A percentile compares a stretch with the other conserved stretches of the same genome.
These are phyloP conservation scores for Lipotes vexillifer DNA, from an alignment of 2,113 vertebrate species.

Conservation along the genomic window DNA sequence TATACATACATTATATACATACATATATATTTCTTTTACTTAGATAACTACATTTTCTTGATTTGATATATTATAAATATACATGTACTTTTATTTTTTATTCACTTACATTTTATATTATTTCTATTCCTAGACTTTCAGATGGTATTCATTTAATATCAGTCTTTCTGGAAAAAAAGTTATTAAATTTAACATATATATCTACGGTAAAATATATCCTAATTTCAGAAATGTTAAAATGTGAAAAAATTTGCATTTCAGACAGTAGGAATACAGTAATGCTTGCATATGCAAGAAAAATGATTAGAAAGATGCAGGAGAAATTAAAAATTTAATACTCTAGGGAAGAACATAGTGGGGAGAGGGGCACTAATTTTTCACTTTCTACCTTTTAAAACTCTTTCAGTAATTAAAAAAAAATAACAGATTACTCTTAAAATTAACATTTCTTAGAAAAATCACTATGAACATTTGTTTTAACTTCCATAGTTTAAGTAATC, in stretches of 20 bases:
- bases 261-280: not conserved
- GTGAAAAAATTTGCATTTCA: not conserved
- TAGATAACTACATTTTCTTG: not conserved
- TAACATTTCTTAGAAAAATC: not conserved
- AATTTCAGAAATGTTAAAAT: constrained; percentile 5
- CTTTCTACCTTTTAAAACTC: not conserved
- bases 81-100: not conserved
- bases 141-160: not conserved
- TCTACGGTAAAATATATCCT: not conserved
- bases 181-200: not conserved
- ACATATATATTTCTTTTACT: not conserved
- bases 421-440: not conserved
- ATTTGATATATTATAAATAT: not conserved
- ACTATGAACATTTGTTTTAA: not conserved
- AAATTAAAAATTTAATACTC: not conserved
- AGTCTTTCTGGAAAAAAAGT: not conserved
- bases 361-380: not conserved
- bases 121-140: not conserved
- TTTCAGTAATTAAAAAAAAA: not conserved
- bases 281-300: constrained; percentile 4
- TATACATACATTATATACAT: not conserved
- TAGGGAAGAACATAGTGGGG: not conserved
- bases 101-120: not conserved
- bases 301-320: not conserved
- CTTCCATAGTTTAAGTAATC: not conserved